Base-by-base conservation (phyloP, 37 sponge, comb jelly and placozoan genomes). In the Chondrilla cf. caribensis region DNA sequence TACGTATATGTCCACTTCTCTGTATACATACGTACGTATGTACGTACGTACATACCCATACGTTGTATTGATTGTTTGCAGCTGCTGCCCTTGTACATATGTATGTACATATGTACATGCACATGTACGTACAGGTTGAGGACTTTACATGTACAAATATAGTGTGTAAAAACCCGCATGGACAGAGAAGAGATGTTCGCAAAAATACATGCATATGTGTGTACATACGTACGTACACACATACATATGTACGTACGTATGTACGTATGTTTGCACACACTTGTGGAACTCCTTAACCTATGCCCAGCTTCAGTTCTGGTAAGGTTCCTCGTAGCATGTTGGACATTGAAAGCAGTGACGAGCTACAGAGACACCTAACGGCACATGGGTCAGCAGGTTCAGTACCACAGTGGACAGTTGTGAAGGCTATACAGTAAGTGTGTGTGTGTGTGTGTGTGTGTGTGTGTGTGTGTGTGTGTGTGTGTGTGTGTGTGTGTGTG, bases 401-500 rank as follows among this genome's bases (percentile, higher is more conserved):
- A 14, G 11, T 62, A 26, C 18, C 40, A 4, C 4, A 37, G 19
- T 70, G 72, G 72, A 38, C 40, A 21, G 40, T 32, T 70, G 72
- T 38, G 38, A 38, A 38, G 31, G 38, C 31, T 7, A 7, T 70
- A 9, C 72, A 37, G 40, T 70, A 18, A 37, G 72, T 70, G 72
- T 29, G 40, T 70, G 72, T 38, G 72, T 70, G 72, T 38, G 72
- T 32, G 19, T 37, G 37, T 32, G 72, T 32, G 40, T 70, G 72
- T 32, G 72, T 70, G 72, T 38, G 72, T 70, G 72, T 38, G 72
- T 70, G 72, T 38, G 72, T 32, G 39, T 37, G 39, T 32, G 72
- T 32, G 72, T 70, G 72, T 32, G 72, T 70, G 72, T 38, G 72
- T 70, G 72, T 38, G 37, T 70, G 72, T 38, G 72, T 32, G 39